Evolutionary conservation across 2,113 vertebrate genomes (phyloP).

Genomic region (Chaetops frenatus): DNA sequence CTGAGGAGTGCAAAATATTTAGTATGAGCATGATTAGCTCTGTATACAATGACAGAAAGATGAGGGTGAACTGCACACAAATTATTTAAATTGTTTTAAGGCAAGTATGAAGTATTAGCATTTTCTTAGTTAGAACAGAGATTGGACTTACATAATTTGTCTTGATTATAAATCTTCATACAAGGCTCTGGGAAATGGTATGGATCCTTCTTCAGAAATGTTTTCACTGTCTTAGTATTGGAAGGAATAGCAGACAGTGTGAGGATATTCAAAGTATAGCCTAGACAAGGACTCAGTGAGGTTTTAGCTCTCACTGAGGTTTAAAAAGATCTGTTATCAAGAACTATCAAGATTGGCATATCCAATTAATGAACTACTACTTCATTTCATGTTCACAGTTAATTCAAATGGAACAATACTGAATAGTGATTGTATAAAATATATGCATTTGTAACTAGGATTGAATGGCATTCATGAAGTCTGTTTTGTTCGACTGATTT

Average conservation of each 20-base stretch:
- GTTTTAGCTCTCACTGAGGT: neutral
- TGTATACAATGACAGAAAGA: neutral
- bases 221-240: neutral
- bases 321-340: neutral
- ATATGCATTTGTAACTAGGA: neutral
- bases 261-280: neutral
- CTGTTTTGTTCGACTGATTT: neutral
- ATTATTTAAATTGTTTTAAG: neutral
- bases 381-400: neutral
- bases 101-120: neutral
- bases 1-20: neutral
- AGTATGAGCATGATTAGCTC: neutral
- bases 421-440: neutral
- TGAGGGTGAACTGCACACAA: neutral
- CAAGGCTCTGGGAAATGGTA: neutral
- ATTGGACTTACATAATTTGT: neutral
- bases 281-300: neutral
- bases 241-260: neutral
- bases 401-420: neutral
- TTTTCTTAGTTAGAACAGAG: neutral
- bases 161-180: neutral
- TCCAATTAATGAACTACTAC: neutral
- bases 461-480: neutral
- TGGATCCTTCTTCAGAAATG: neutral
- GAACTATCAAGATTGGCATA: neutral